phyloP scores from a whole-genome alignment of 2,797 vertebrate genomes.

The Epinephelus malabaricus region DNA sequence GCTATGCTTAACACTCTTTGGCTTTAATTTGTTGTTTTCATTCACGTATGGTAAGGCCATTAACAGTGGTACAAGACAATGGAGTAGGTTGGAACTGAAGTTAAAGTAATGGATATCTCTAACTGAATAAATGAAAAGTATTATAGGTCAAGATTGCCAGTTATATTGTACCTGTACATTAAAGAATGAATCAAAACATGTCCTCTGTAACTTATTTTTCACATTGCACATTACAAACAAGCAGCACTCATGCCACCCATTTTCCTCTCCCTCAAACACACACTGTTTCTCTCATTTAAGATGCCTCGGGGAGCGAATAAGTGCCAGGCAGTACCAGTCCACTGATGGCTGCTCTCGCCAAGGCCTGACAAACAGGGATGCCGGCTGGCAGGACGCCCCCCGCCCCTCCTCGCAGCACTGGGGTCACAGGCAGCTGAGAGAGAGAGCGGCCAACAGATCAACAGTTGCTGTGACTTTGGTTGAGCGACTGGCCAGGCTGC shows the following conservation, averaged over 20 bases:
- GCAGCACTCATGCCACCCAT: constrained; percentile 17
- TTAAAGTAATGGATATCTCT: neutral
- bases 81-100: neutral
- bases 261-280: constrained; percentile 20
- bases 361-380: constrained; percentile 73
- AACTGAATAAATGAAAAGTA: neutral
- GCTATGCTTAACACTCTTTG: too few species aligned
- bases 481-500: constrained; percentile 78
- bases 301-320: constrained; percentile 64
- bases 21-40: too few species aligned
- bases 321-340: constrained; percentile 77
- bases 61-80: too few species aligned
- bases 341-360: constrained; percentile 61
- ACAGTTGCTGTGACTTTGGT: constrained; percentile 79
- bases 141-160: neutral
- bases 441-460: constrained; percentile 65
- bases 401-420: constrained; percentile 40
- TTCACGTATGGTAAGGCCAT: too few species aligned
- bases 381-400: constrained; percentile 64
- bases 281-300: constrained; percentile 55
- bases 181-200: neutral
- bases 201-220: constrained; percentile 2
- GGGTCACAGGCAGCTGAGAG: constrained; percentile 75
- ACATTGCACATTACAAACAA: constrained; percentile 20
- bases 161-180: neutral